Evolutionary conservation across 92 coral and sea anemone genomes (phyloP).

Genomic region (Epizoanthus scotinus): DNA sequence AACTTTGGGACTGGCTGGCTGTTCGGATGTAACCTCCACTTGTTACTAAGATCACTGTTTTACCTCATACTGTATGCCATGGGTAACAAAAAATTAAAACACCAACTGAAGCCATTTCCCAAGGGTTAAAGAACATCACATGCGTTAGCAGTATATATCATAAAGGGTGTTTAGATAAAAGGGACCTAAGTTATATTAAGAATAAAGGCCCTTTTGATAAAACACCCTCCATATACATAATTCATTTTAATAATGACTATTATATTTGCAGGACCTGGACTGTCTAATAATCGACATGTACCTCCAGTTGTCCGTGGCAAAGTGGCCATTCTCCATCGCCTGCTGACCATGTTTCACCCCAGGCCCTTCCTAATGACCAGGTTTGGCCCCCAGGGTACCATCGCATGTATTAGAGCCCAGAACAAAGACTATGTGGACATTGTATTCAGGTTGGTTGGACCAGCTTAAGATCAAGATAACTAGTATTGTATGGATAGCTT

Average conservation of each 20-base stretch:
- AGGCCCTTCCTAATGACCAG: slow-evolving; percentile 85
- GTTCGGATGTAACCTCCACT: no score
- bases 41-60: no score
- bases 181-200: no score
- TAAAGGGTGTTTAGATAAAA: no score
- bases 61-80: no score
- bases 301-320: slow-evolving; percentile 75
- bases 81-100: no score
- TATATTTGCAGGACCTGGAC: slow-evolving; percentile 65
- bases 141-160: no score
- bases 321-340: slow-evolving; percentile 66
- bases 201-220: no score
- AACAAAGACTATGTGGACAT: slow-evolving; percentile 78
- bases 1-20: no score
- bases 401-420: slow-evolving; percentile 84
- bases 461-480: not conserved
- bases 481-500: not conserved
- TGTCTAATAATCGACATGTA: slow-evolving; percentile 75
- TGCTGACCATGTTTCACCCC: slow-evolving; percentile 87
- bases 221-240: no score
- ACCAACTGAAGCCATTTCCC: no score
- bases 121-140: no score
- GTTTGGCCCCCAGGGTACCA: slow-evolving; percentile 91
- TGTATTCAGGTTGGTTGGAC: slow-evolving; percentile 72
- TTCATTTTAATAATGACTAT: not conserved